These are phyloP conservation scores for Spinibarbus caldwelli DNA, from an alignment of 2,797 vertebrate species.

Conservation along the genomic window DNA sequence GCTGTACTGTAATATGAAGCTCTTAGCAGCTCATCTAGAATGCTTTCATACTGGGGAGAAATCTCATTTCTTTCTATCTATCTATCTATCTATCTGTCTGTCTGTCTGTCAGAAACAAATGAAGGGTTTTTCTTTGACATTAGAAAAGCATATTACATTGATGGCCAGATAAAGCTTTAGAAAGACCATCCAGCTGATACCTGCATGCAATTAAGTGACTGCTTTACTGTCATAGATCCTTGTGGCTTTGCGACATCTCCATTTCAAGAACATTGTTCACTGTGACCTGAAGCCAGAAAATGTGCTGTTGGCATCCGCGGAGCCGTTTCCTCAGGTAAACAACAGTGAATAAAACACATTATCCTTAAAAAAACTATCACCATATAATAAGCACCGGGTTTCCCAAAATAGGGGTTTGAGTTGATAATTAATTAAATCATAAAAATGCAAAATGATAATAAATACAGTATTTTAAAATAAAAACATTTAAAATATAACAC, in stretches of 20 bases:
- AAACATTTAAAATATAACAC: not conserved
- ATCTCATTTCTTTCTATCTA: too few relatives aligned
- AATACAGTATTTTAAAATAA: not conserved
- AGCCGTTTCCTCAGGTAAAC: slow-evolving; percentile 93
- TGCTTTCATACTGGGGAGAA: too few relatives aligned
- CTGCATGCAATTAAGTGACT: slow-evolving; percentile 26
- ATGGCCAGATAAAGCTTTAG: not conserved
- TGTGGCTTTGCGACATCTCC: slow-evolving; percentile 95
- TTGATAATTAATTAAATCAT: not conserved
- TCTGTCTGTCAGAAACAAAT: not conserved
- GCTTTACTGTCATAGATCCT: slow-evolving; percentile 83
- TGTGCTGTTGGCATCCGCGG: slow-evolving; percentile 93
- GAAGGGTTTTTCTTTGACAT: not conserved
- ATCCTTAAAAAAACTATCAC: not conserved
- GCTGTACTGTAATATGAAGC: not conserved
- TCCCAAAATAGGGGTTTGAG: not conserved
- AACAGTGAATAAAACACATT: not conserved
- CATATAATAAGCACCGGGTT: not conserved
- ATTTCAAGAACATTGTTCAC: slow-evolving; percentile 99
- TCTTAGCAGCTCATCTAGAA: not conserved
- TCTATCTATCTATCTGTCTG: too few relatives aligned
- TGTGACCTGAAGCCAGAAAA: slow-evolving; percentile 99
- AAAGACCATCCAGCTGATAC: slow-evolving; percentile 20
- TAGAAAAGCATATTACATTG: not conserved
- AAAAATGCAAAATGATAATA: not conserved